A percentile compares a stretch with the other conserved stretches of the same genome.
Evolutionary conservation across 2,888 invertebrate genomes (phyloP).

Genomic region (Deroplatys truncata): DNA sequence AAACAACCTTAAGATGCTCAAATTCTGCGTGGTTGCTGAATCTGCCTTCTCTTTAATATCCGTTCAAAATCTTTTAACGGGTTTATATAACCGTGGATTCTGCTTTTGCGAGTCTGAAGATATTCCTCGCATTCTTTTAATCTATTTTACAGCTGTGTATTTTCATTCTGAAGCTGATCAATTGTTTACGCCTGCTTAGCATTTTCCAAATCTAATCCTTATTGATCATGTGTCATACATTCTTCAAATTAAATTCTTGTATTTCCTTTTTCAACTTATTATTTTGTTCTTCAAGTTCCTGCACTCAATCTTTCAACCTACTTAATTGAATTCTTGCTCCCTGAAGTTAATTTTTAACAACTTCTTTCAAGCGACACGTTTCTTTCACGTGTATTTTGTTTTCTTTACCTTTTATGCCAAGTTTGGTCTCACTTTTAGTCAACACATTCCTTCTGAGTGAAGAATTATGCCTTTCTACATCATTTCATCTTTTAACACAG

Average conservation of each 20-base stretch:
- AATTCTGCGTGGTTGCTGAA: neutral
- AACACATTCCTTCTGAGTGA: neutral
- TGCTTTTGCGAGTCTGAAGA: neutral
- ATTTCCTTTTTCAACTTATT: too few species aligned
- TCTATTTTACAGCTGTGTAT: neutral
- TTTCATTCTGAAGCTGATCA: neutral
- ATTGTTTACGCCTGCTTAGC: neutral
- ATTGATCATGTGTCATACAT: too few species aligned
- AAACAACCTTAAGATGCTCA: neutral
- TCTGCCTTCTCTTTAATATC: neutral
- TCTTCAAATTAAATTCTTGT: too few species aligned
- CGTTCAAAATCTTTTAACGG: neutral
- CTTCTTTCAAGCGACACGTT: too few species aligned
- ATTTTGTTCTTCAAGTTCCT: too few species aligned
- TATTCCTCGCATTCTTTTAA: neutral
- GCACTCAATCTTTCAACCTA: neutral
- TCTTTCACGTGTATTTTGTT: neutral
- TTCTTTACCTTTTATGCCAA: neutral
- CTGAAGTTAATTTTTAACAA: too few species aligned
- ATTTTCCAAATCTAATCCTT: neutral
- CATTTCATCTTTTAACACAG: neutral
- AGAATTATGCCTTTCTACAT: neutral
- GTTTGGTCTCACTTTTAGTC: neutral
- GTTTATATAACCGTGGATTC: neutral
- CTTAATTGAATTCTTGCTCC: neutral